These are phyloP conservation scores for Yponomeuta plumbellus DNA, from an alignment of 2,888 invertebrate species.

Conservation along the genomic window DNA sequence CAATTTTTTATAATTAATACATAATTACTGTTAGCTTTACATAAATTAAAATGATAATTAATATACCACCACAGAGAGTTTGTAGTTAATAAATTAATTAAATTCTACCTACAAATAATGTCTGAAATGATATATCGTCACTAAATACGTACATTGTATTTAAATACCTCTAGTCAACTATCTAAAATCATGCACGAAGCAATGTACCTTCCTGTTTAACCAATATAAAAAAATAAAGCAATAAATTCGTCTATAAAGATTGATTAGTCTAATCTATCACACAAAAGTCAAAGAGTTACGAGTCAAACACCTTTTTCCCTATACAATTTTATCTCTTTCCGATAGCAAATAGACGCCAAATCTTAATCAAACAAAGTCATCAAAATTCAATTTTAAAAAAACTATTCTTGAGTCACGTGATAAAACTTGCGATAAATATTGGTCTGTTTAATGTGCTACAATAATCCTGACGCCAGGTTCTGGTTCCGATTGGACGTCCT, in stretches of 20 bases:
- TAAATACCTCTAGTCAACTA: no score
- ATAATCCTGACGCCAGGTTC: conserved; percentile 65
- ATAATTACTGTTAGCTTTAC: no score
- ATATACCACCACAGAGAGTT: no score
- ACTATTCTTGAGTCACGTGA: background rate
- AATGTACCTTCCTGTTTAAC: no score
- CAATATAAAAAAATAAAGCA: background rate
- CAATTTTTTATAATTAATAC: no score
- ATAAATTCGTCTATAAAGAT: conserved; percentile 7
- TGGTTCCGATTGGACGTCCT: conserved; percentile 60
- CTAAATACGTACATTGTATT: background rate
- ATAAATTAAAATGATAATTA: no score
- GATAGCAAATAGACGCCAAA: background rate
- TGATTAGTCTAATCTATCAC: conserved; percentile 13
- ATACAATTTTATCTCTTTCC: background rate
- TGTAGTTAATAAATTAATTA: no score
- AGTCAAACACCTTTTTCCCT: background rate
- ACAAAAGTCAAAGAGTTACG: background rate
- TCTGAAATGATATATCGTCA: background rate
- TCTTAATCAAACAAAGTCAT: background rate
- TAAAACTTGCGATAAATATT: background rate
- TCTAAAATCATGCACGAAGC: no score
- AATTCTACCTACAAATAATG: no score
- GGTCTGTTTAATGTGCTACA: conserved; percentile 50
- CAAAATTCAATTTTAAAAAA: no score